phyloP scores from a whole-genome alignment of 2,113 vertebrate species.

The Myotis lucifugus region DNA sequence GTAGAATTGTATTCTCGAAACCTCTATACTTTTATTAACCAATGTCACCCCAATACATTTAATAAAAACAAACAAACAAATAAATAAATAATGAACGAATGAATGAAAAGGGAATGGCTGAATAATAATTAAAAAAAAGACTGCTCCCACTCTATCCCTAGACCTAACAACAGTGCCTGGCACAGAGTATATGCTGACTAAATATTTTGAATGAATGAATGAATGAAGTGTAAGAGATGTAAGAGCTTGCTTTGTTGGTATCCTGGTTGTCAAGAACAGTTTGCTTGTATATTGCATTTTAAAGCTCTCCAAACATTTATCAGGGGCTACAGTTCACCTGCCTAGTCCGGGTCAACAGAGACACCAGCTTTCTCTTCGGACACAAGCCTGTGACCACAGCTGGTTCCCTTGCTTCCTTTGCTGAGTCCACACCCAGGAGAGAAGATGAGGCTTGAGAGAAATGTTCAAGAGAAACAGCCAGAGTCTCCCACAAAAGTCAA shows the following conservation, averaged over 20 bases:
- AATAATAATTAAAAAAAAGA: background rate
- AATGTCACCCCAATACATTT: background rate
- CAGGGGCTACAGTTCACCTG: background rate
- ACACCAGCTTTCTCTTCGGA: background rate
- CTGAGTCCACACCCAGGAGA: background rate
- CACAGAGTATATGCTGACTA: background rate
- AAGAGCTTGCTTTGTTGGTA: background rate
- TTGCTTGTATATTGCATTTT: background rate
- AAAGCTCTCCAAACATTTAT: background rate
- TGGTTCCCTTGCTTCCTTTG: background rate
- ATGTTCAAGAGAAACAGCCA: background rate
- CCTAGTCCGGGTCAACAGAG: rapidly evolving
- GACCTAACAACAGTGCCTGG: background rate
- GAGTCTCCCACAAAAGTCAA: slow-evolving; percentile 57
- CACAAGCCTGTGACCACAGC: background rate
- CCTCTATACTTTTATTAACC: background rate
- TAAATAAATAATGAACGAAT: background rate
- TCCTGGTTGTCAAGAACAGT: background rate
- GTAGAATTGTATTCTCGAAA: background rate
- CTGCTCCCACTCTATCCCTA: background rate
- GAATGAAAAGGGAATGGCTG: background rate
- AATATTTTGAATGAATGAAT: background rate
- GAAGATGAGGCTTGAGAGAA: background rate
- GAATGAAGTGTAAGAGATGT: background rate
- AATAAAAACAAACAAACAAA: background rate